These are phyloP conservation scores for Athene noctua DNA, from an alignment of 2,113 vertebrate genomes.

Conservation along the genomic window DNA sequence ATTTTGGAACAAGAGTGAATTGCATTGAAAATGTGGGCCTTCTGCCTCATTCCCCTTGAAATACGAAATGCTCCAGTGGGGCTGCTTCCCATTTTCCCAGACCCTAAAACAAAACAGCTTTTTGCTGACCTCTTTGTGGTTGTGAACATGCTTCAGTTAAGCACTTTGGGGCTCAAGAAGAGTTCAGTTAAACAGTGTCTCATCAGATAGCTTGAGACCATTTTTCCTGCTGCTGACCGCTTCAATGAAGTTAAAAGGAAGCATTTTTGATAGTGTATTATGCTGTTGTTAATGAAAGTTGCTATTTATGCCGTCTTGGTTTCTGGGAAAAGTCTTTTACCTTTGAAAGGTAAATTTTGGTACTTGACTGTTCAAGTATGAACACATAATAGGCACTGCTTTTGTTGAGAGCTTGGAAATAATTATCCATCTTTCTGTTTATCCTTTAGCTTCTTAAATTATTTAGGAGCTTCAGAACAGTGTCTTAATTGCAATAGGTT, in stretches of 20 bases:
- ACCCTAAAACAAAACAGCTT: neutral
- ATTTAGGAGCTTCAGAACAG: neutral
- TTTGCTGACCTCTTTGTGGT: rapidly evolving
- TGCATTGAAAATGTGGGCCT: neutral
- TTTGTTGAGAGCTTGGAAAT: neutral
- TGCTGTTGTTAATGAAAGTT: neutral
- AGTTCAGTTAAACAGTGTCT: neutral
- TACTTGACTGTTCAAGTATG: neutral
- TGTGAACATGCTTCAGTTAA: neutral
- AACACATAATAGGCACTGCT: neutral
- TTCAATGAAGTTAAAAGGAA: neutral
- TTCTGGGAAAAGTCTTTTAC: neutral
- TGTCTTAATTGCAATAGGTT: neutral
- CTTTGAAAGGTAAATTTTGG: neutral
- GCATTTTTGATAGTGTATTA: rapidly evolving
- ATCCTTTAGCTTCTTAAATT: neutral
- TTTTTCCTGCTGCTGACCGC: neutral
- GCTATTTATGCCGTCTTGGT: neutral
- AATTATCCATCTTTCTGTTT: neutral
- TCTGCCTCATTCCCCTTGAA: rapidly evolving
- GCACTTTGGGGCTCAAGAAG: neutral
- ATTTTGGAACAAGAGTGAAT: neutral
- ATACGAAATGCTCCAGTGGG: neutral
- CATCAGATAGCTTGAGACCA: neutral
- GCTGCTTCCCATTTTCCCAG: neutral